Evolutionary conservation across 2,888 invertebrate genomes (phyloP), one percentile per base, ranked within the genome.

Genomic region (Chaitophorus viminalis): DNA sequence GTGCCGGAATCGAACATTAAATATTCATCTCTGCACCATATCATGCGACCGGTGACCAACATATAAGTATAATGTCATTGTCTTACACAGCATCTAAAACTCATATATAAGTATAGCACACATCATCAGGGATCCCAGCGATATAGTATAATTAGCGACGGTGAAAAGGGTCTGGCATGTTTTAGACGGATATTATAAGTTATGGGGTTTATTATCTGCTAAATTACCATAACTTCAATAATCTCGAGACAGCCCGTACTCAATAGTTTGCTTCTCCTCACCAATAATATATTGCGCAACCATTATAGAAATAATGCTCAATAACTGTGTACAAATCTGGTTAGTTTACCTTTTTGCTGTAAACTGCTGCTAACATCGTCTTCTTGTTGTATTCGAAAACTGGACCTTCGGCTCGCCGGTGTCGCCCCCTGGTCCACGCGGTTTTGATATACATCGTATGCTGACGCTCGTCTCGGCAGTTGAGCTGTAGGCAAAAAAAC

Each of bases 401-500:
- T 92, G 5, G 92, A 90, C 89, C 92, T 91, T 78, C 92, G 91
- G 25, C 90, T 90, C 0, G 90, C 89, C 17, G 90, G 85, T 25
- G 89, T 89, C 18, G 89, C 60, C 21, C 86, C 89, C 36, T 81
- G 85, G n/a, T 89, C 89, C 65, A 82, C 74, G 5, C 85, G 81
- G 46, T 87, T 86, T 36, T 89, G 89, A 52, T 86, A 96, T 25
- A 97, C 95, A 91, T 96, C 96, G 90, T 96, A 96, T 29, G 96
- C 96, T 72, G 96, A 96, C 89, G 95, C 95, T 90, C 95, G 93
- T 90, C 96, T 93, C 0, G 96, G 95, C 92, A 96, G 94, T 36
- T 94, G 94, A 5, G 94, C 94, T 25, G 96, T 95, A 82, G 95
- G 93, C 60, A 65, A 33, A 60, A 8, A 3, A 39, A 76, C 1